Conservation (phyloP, 2,888 invertebrate species). For the Stramonita haemastoma region DNA sequence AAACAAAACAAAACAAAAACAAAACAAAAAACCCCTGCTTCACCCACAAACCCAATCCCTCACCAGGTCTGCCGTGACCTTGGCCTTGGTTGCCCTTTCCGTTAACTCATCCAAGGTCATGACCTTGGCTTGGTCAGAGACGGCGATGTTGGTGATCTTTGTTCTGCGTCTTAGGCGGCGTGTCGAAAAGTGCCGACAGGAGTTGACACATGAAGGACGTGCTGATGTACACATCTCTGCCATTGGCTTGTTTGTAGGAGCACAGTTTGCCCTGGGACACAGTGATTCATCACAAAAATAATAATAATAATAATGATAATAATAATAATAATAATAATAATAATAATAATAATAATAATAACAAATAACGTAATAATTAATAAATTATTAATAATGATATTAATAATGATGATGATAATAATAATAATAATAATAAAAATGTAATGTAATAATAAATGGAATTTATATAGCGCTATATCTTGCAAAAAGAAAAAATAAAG, state of each 20-base stretch:
- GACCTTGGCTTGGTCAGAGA: conserved; percentile 34
- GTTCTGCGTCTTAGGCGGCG: background rate
- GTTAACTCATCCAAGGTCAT: conserved; percentile 37
- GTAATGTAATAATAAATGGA: no score
- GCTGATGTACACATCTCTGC: conserved; percentile 33
- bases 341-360: background rate
- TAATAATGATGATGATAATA: background rate
- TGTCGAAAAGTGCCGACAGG: conserved; percentile 17
- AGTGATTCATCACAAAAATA: background rate
- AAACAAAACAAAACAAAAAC: background rate
- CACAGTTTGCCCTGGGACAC: conserved; percentile 43
- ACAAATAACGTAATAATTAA: background rate
- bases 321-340: background rate
- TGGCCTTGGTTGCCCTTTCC: conserved; percentile 39
- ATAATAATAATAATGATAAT: background rate
- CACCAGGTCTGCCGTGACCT: conserved; percentile 38
- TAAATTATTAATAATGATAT: no score
- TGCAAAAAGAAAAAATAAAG: no score
- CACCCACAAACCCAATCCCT: background rate
- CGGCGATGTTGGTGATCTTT: conserved; percentile 33
- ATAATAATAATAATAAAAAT: background rate
- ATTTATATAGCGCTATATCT: no score
- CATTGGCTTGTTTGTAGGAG: conserved; percentile 37
- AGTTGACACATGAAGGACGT: conserved; percentile 36
- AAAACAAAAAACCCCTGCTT: background rate